Conservation (phyloP, 2,797 vertebrate species). For the Pteronotus mesoamericanus region DNA sequence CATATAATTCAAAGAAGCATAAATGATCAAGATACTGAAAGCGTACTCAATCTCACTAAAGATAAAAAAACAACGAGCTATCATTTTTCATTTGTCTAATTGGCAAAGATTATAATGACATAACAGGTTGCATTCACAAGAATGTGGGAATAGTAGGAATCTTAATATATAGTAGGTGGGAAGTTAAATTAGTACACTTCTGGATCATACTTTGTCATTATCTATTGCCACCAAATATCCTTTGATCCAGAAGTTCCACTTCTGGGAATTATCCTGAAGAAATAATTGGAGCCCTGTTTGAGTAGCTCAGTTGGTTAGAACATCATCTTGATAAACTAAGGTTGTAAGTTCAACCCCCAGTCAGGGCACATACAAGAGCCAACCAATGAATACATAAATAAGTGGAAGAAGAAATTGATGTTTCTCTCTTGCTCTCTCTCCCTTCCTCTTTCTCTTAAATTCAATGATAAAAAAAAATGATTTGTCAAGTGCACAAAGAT, state of each 20-base stretch:
- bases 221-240: neutral
- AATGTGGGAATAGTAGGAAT: neutral
- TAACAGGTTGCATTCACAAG: neutral
- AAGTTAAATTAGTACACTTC: neutral
- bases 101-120: neutral
- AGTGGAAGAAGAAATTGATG: neutral
- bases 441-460: neutral
- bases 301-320: neutral
- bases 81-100: neutral
- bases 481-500: neutral
- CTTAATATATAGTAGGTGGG: neutral
- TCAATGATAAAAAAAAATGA: neutral
- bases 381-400: neutral
- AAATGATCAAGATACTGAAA: neutral
- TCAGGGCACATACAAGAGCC: neutral
- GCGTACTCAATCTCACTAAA: neutral
- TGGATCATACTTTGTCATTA: neutral
- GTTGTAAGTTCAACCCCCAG: neutral
- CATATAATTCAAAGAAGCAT: neutral
- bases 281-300: neutral
- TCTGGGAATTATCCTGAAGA: neutral
- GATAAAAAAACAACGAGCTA: neutral
- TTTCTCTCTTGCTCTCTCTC: neutral
- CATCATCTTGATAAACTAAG: neutral
- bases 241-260: neutral